Evolutionary conservation across 1,140 invertebrate species (phyloP), one percentile per base, ranked within the genome.

Genomic region (Anthonomus grandis): DNA sequence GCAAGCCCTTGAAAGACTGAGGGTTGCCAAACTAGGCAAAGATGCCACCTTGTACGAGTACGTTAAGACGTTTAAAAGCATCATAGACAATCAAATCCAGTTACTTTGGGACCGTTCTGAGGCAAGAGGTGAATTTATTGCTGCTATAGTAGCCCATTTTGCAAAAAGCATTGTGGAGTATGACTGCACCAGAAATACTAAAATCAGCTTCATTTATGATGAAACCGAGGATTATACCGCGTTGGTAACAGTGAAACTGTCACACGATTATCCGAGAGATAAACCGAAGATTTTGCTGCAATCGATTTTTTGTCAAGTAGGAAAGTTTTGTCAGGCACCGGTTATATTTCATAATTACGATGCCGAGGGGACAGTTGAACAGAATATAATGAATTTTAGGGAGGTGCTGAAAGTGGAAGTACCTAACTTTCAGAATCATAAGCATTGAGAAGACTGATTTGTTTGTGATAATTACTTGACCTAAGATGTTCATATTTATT

Each of bases 81-180:
- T 61, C 10, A 31, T 74, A 25, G 56, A 69, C 17, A 57, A 64
- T 44, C 59, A 62, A 41, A 48, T 47, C 18, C 17, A 49, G 9
- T 4, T 19, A 10, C 36, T 42, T 31, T 24, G 13, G 18, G 5
- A 23, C 13, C 59, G 69, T 27, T 65, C 64, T 47, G 61, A 69
- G 34, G 47, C 60, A 15, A 71, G 69, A 45, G 69, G 70, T 37
- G 51, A 70, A 25, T 75, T 63, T 50, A 52, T 72, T 18, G 60
- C 55, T 15, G 46, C 54, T 19, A 53, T 75, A 18, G 57, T 69
- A n/a, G 60, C 63, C 12, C 27, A 53, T n/a, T 63, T 67, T 53
- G 50, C 59, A 5, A 37, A 47, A 37, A 64, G 59, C 42, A 59
- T 74, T 25, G 34, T 75, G 4, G 72, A 74, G 63, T 74, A 71